A percentile compares a stretch with the other conserved stretches of the same genome.
phyloP scores from a whole-genome alignment of 2,888 invertebrate species.

The Sphaerophoria taeniata region DNA sequence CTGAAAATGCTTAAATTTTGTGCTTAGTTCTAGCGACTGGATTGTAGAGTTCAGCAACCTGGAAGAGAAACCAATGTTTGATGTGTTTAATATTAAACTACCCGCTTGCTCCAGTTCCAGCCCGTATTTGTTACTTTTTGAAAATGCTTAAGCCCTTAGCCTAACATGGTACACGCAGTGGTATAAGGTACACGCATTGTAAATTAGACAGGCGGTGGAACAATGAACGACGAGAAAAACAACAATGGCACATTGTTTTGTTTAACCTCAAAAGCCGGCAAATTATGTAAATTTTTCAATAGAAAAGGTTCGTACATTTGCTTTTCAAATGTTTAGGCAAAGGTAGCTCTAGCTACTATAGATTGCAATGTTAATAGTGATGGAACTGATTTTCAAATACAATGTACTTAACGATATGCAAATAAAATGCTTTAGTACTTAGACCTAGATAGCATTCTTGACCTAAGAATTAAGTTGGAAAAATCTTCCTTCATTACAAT shows the following conservation, averaged over 20 bases:
- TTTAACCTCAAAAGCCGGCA: constrained; percentile 43
- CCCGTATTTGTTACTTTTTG: constrained; percentile 7
- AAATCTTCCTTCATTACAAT: constrained; percentile 8
- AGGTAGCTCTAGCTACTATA: constrained; percentile 15
- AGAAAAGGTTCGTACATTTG: constrained; percentile 31
- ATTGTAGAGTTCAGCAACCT: too few relatives aligned
- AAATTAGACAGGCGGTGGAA: neutral
- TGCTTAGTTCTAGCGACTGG: too few relatives aligned
- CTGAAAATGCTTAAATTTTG: too few relatives aligned
- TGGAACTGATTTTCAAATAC: constrained; percentile 8
- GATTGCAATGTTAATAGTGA: constrained; percentile 17
- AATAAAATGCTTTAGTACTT: neutral
- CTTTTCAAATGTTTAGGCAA: constrained; percentile 57
- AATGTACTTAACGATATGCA: constrained; percentile 3
- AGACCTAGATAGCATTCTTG: neutral
- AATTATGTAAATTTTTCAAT: constrained; percentile 58
- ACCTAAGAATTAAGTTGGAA: constrained; percentile 2
- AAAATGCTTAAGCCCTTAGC: too few relatives aligned
- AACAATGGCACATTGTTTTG: neutral
- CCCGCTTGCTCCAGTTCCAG: constrained; percentile 13
- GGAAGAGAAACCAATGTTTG: too few relatives aligned
- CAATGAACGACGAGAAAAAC: neutral
- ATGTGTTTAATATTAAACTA: too few relatives aligned
- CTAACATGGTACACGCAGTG: too few relatives aligned
- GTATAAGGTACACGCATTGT: too few relatives aligned